Evolutionary conservation across 1,140 invertebrate species (phyloP), one percentile per base, ranked within the genome.

Genomic region (Eriosoma lanigerum): DNA sequence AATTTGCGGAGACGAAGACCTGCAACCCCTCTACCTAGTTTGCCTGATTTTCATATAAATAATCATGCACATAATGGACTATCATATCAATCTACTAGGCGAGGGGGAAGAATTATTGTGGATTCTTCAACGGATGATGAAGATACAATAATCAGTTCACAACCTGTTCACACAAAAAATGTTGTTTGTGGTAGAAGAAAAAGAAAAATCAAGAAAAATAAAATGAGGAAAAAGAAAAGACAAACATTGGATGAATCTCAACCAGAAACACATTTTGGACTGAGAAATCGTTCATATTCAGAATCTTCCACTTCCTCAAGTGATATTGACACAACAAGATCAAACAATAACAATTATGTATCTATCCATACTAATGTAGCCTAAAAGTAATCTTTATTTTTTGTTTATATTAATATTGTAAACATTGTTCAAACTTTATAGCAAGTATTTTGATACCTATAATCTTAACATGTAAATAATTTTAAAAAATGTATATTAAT

Each of bases 111-210:
- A 21, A 19, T 48, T 21, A 13, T 5, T 24, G 0, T 48, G 17
- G 56, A 78, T 46, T 78, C 75, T 26, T 78, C 75, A 46, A 62
- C 75, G 6, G 21, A 26, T 48, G 75, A 78, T 78, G 75, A 78
- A 29, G 73, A 32, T 10, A 15, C 19, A 32, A 5, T 32, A 9
- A 46, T 5, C 58, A 12, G 17, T 44, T 17, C 21, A 4, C 38
- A 29, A 26, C 1, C 56, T 58, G 4, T 29, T 10, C 56, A 12
- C 17, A 15, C 19, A 8, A 62, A 60, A 78, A 10, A 13, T 24
- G 12, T 58, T 17, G 29, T 48, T 50, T 62, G 17, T 48, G n/a
- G 24, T 1, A 60, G 46, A 29, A 62, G 15, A 1, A 78, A 78
- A 78, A 58, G 8, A n/a, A 78, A 62, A 46, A 1, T 29, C 0